Base-by-base conservation (phyloP, 2,797 vertebrate species). In the Gallirallus australis region DNA sequence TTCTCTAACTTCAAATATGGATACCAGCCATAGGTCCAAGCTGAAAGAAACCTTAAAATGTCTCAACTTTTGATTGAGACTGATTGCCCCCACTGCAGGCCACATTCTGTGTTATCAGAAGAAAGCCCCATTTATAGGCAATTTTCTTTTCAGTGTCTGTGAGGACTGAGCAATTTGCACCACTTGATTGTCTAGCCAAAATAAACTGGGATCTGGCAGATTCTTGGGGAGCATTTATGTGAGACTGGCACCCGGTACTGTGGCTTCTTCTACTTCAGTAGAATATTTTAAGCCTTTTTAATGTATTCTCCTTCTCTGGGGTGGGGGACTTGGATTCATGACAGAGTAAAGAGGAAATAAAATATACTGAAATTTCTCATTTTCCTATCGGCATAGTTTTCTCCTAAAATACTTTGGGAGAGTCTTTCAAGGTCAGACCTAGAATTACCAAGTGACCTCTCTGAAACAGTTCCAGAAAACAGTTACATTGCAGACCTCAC, bases 131-230 rank as follows among this genome's bases (percentile, higher is more conserved):
- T 57, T 70, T 84, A 66, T 1, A 68, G 53, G 21, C 11, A 76
- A 57, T 72, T 83, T 72, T 76, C 35, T 84, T 56, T 56, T 48
- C 42, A 53, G 18, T 28, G 15, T 66, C 39, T 1, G 47, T 47
- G 1, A 70, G 33, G 60, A 53, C 1, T 6, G 35, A 73, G 30
- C 24, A 75, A 60, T 64, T 90, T 53, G 48, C 13, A 84, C 4
- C 47, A 24, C 35, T 72, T 65, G 30, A 63, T 21, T 35, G 59
- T 64, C 5, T 9, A 65, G 42, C 3, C 4, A 16, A 89, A 86
- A 73, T 24, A 56, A 89, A 52, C 0, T 0, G 52, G 21, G 7
- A 80, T 0, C 1, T 56, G 54, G 27, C 35, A 83, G 28, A 89
- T n/a, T 77, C 66, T 56, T n/a, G 15, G 18, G 30, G 15, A 71